A percentile compares a stretch with the other conserved stretches of the same genome.
Conservation (phyloP, 1,140 invertebrate species). For the Spodoptera frugiperda region DNA sequence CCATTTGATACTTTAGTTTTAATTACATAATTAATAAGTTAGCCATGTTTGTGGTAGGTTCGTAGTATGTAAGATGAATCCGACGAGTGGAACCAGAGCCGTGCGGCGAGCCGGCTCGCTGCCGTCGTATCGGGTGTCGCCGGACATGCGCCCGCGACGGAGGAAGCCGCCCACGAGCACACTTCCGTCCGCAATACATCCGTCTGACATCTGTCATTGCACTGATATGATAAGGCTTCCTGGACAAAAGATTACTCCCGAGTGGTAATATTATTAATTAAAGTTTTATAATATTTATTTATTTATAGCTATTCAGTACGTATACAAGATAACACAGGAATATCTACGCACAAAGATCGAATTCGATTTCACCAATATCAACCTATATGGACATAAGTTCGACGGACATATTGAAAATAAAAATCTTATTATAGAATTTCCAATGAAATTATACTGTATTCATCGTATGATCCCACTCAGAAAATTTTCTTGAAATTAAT, state of each 20-base stretch:
- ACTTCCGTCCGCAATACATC: constrained; percentile 62
- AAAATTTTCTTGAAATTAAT: background rate
- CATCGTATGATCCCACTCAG: constrained; percentile 3
- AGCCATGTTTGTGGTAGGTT: constrained; percentile 59
- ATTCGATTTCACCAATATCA: background rate
- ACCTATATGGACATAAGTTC: background rate
- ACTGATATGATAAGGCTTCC: constrained; percentile 77
- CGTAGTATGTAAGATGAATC: constrained; percentile 60
- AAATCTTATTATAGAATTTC: constrained; percentile 9
- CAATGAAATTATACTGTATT: background rate
- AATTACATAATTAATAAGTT: constrained; percentile 55
- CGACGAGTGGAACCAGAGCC: constrained; percentile 61
- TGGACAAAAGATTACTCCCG: constrained; percentile 50
- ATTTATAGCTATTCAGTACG: too few relatives aligned
- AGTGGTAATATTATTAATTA: constrained; percentile 3
- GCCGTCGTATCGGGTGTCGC: constrained; percentile 60
- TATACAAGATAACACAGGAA: too few relatives aligned
- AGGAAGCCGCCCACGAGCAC: constrained; percentile 72
- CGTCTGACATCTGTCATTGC: constrained; percentile 43
- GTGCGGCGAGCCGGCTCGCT: constrained; percentile 51
- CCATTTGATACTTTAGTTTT: background rate
- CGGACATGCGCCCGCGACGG: constrained; percentile 74
- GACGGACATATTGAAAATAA: background rate
- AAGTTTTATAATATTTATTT: background rate
- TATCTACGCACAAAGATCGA: background rate